Percentiles rank a stretch among this genome's conserved stretches.
phyloP scores from a whole-genome alignment of 2,797 vertebrate genomes.

The Leuciscus waleckii region DNA sequence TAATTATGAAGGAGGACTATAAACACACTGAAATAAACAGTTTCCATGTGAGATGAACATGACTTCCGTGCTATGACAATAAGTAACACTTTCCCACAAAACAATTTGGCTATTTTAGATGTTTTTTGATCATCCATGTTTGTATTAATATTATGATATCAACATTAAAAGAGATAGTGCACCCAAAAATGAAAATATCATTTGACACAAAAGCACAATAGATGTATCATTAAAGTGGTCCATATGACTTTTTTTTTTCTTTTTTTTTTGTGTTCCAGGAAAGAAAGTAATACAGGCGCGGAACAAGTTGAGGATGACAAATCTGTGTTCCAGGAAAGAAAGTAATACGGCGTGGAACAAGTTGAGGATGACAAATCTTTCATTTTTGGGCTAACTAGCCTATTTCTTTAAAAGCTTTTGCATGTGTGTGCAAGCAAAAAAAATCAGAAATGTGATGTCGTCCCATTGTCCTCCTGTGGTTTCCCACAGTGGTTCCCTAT shows the following conservation, averaged over 20 bases:
- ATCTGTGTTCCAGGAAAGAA: background rate
- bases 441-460: background rate
- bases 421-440: background rate
- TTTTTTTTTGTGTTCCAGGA: background rate
- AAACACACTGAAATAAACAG: background rate
- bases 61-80: background rate
- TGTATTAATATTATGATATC: background rate
- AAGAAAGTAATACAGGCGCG: background rate
- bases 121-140: background rate
- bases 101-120: background rate
- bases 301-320: background rate
- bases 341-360: background rate
- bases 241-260: too few species aligned
- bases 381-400: background rate
- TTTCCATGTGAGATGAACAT: background rate
- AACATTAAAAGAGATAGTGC: background rate
- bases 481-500: constrained; percentile 26
- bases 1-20: background rate
- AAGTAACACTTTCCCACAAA: background rate
- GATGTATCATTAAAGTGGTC: background rate
- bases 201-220: background rate
- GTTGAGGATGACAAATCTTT: background rate
- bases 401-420: background rate
- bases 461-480: constrained; percentile 3
- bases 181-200: background rate